phyloP scores from a whole-genome alignment of 2,113 vertebrate species.

The Vulpes ferrilata region DNA sequence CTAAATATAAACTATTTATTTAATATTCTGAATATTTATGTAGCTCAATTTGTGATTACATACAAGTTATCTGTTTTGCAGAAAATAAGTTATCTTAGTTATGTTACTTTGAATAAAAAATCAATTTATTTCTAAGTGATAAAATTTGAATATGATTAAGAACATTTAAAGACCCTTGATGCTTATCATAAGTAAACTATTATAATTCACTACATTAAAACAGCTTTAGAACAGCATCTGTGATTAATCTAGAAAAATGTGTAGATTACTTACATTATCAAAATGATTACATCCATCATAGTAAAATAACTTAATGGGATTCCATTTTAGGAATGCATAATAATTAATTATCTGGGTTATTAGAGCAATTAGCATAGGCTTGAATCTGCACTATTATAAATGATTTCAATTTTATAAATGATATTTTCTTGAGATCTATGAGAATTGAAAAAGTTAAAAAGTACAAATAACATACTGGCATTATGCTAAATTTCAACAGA shows the following conservation, averaged over 20 bases:
- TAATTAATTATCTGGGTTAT: conserved; percentile 81
- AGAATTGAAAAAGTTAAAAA: conserved; percentile 53
- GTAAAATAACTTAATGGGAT: conserved; percentile 79
- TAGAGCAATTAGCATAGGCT: conserved; percentile 75
- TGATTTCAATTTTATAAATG: conserved; percentile 71
- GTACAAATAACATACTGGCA: conserved; percentile 33
- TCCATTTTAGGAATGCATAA: conserved; percentile 80
- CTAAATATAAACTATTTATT: conserved; percentile 21
- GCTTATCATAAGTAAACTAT: conserved; percentile 61
- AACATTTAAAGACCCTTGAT: conserved; percentile 64
- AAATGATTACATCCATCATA: conserved; percentile 80
- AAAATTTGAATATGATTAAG: conserved; percentile 77
- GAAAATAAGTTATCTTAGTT: conserved; percentile 53
- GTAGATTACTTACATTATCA: conserved; percentile 76
- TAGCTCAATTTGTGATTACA: conserved; percentile 42
- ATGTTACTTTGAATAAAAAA: conserved; percentile 66
- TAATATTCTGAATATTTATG: conserved; percentile 58
- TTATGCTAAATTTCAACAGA: neutral
- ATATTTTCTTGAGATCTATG: conserved; percentile 52
- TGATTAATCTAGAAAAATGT: conserved; percentile 78
- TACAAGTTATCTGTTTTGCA: neutral
- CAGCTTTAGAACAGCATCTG: conserved; percentile 68
- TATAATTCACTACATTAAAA: conserved; percentile 73
- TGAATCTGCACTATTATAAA: conserved; percentile 49
- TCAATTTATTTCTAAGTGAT: conserved; percentile 73